A percentile compares a stretch with the other conserved stretches of the same genome.
Conservation (phyloP, 2,113 vertebrate species). For the Maylandia zebra region DNA sequence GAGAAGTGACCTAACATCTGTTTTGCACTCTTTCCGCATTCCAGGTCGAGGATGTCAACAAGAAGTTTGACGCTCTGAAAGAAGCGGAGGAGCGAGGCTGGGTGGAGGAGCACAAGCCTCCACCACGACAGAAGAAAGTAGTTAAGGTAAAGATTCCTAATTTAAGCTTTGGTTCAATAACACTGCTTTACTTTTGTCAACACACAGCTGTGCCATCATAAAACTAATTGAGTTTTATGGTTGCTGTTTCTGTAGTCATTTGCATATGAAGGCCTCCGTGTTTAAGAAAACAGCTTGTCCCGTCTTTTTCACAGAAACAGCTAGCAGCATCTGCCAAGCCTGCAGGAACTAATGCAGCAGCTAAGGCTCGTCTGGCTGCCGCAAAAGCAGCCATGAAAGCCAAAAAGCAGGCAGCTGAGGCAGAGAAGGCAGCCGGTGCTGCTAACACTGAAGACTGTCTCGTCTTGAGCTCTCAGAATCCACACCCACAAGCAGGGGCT, state of each 20-base stretch:
- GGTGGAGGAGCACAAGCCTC: constrained; percentile 63
- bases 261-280: not conserved
- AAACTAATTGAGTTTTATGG: not conserved
- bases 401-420: constrained; percentile 45
- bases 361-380: constrained; percentile 79
- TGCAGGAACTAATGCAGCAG: constrained; percentile 64
- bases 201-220: not conserved
- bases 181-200: not conserved
- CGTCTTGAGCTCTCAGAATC: not conserved
- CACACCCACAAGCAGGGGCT: not conserved
- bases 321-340: constrained; percentile 47
- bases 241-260: not conserved
- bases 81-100: constrained; percentile 78
- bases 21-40: not conserved
- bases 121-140: constrained; percentile 49
- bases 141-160: constrained; percentile 66
- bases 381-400: constrained; percentile 84
- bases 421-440: constrained; percentile 26
- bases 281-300: not conserved
- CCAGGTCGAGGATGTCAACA: constrained; percentile 84
- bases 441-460: not conserved
- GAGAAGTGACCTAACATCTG: not conserved
- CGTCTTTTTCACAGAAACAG: constrained; percentile 72
- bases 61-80: constrained; percentile 81
- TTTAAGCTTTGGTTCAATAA: not conserved